Base-by-base conservation (phyloP, 2,888 invertebrate species). In the Sabellastarte sp. region DNA sequence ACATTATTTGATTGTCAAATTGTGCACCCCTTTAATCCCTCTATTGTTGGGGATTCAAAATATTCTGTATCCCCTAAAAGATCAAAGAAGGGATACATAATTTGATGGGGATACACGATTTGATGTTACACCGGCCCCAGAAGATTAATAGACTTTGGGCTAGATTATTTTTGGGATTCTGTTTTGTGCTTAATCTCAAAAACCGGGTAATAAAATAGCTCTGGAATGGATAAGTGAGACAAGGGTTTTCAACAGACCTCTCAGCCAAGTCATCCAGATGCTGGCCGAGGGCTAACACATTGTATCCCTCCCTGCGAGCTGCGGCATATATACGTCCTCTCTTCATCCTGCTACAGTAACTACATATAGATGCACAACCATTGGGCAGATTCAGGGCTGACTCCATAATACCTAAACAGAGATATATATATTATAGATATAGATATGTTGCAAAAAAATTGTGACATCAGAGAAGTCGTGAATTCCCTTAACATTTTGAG, bases 231-330 rank as follows among this genome's bases (percentile, higher is more conserved):
- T 53, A 41, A 20, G 10, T 5, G 24, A 10, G 5, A 10, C 20
- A 53, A 10, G 26, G 32, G 30, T 24, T 10, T 57, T 58, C 53
- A n/a, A n/a, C n/a, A n/a, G n/a, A 84, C 83, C 84, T 90, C 77
- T 91, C 89, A 30, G 92, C 90, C 3, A 93, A 87, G 82, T 92
- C 92, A 84, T 94, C 93, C 60, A 94, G 85, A 80, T 91, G 91
- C 80, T 94, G 93, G 1, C 92, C 93, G 33, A 94, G 86, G 0
- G 93, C 93, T n/a, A 93, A 86, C 1, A 93, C 93, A 80, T 93
- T 91, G 85, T 92, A 95, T 0, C 90, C 89, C 74, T 91, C 89
- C 62, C 89, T 87, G 67, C 90, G 87, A 0, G 93, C 93, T 32
- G 90, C 87, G 0, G 89, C 86, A 80, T 92, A 92, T 50, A 93